These are phyloP conservation scores for Apogon talboti DNA, from an alignment of 2,797 vertebrate species.

Conservation along the genomic window DNA sequence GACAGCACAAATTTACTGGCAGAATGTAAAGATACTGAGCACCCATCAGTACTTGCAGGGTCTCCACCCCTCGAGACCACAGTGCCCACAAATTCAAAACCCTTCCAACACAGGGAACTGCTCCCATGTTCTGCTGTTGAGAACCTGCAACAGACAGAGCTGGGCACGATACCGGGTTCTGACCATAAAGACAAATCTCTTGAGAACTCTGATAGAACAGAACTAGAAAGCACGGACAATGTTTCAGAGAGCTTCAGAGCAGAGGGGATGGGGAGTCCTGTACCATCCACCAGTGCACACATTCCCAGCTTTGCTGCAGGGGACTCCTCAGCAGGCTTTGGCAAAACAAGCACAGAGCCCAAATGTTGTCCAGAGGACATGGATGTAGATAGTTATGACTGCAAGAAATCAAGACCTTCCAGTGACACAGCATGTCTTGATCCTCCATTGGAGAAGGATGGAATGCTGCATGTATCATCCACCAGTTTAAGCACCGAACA, in stretches of 20 bases:
- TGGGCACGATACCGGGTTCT: background rate
- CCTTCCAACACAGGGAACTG: conserved; percentile 58
- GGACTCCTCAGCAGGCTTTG: conserved; percentile 44
- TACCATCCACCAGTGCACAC: conserved; percentile 60
- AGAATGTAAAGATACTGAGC: conserved; percentile 70
- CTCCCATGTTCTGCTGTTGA: conserved; percentile 41
- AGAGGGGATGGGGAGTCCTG: conserved; percentile 61
- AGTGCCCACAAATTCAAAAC: conserved; percentile 34
- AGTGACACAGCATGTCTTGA: conserved; percentile 50
- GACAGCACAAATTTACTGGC: conserved; percentile 54
- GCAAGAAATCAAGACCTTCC: conserved; percentile 54
- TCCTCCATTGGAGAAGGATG: conserved; percentile 62
- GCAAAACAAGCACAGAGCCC: conserved; percentile 47
- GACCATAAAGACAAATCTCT: conserved; percentile 72
- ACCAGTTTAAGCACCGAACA: conserved; percentile 57
- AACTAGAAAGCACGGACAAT: conserved; percentile 49
- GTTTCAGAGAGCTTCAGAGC: conserved; percentile 39
- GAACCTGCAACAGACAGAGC: conserved; percentile 48
- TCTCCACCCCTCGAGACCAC: conserved; percentile 54
- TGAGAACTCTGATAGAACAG: conserved; percentile 48
- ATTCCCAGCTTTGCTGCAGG: conserved; percentile 58
- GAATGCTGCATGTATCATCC: background rate
- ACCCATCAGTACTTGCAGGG: conserved; percentile 26
- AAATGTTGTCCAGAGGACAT: conserved; percentile 60
- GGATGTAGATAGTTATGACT: conserved; percentile 59